phyloP scores from a whole-genome alignment of 2,797 vertebrate genomes.

The Champsocephalus gunnari region DNA sequence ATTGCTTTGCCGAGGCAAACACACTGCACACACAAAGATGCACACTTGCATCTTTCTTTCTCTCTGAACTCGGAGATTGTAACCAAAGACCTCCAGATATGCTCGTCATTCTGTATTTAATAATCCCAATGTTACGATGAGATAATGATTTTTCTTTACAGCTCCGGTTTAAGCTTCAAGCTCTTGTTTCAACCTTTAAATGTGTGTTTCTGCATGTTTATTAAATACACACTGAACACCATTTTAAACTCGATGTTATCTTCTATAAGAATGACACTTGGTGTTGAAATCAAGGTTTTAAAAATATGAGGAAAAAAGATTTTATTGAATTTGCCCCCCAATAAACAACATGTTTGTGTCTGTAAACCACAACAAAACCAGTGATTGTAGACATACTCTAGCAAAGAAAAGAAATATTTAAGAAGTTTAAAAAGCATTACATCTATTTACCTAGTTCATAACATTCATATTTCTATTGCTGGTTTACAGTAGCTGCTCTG shows the following conservation, averaged over 20 bases:
- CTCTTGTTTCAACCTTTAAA: slow-evolving; percentile 15
- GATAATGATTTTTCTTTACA: slow-evolving; percentile 7
- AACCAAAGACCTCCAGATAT: slow-evolving; percentile 28
- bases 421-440: slow-evolving; percentile 84
- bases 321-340: slow-evolving; percentile 90
- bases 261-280: slow-evolving; percentile 64
- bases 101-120: slow-evolving; percentile 32
- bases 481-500: slow-evolving; percentile 91
- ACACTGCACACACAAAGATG: background rate
- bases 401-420: slow-evolving; percentile 87
- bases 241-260: background rate
- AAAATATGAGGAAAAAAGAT: slow-evolving; percentile 86
- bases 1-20: slow-evolving; percentile 59
- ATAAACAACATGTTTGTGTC: slow-evolving; percentile 87
- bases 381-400: slow-evolving; percentile 90
- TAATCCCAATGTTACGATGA: slow-evolving; percentile 5
- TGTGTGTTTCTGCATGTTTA: background rate
- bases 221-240: slow-evolving; percentile 1
- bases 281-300: slow-evolving; percentile 78
- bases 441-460: slow-evolving; percentile 87
- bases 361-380: slow-evolving; percentile 90
- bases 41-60: slow-evolving; percentile 11
- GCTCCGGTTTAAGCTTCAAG: background rate
- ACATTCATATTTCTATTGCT: slow-evolving; percentile 93
- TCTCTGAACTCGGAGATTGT: slow-evolving; percentile 37